Conservation (phyloP, 2,888 invertebrate species). For the Cerastoderma edule region DNA sequence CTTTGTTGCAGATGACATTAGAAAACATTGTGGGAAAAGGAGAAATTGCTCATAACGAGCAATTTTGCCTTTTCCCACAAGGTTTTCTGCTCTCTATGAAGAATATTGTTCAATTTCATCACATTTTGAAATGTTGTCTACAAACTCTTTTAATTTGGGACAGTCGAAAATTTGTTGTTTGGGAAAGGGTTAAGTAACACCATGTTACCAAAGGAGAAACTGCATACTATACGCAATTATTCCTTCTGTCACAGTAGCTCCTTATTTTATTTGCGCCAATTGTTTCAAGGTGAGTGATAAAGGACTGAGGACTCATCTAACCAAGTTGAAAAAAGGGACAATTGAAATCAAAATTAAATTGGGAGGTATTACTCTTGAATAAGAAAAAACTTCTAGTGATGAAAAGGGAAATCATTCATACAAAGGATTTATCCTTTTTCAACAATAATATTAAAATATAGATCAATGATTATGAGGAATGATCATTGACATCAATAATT, state of each 20-base stretch:
- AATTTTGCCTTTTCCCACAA: conserved; percentile 1
- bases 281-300: too few relatives aligned
- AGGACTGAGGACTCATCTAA: too few relatives aligned
- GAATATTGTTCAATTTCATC: background rate
- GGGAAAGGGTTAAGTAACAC: background rate
- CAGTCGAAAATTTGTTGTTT: background rate
- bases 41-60: background rate
- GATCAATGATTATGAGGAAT: too few relatives aligned
- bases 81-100: background rate
- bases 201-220: background rate
- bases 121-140: background rate
- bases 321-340: too few relatives aligned
- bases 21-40: conserved; percentile 1
- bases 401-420: too few relatives aligned
- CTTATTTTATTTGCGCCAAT: background rate
- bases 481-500: too few relatives aligned
- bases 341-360: background rate
- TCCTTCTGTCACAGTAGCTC: background rate
- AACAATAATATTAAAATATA: too few relatives aligned
- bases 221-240: background rate
- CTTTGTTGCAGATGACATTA: background rate
- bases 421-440: too few relatives aligned
- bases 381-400: background rate
- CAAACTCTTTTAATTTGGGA: background rate
- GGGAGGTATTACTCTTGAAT: background rate